phyloP scores from a whole-genome alignment of 2,797 vertebrate species.

The Mastacembelus armatus region DNA sequence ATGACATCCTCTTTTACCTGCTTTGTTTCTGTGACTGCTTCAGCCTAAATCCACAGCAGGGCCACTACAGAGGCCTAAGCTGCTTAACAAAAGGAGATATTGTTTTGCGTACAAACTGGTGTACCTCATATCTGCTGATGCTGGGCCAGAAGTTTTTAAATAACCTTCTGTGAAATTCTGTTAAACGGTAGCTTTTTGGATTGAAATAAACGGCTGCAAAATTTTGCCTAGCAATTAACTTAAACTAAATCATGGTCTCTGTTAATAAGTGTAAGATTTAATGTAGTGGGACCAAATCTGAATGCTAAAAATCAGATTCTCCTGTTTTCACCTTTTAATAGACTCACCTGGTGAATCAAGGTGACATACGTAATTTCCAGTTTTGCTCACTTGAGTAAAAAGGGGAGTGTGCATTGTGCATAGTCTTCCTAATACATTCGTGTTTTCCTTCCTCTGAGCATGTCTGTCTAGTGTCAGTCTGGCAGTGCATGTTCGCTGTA shows the following conservation, averaged over 20 bases:
- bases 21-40: conserved; percentile 39
- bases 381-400: not conserved
- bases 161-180: conserved; percentile 20
- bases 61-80: conserved; percentile 49
- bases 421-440: no score
- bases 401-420: no score
- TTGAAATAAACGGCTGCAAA: not conserved
- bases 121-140: conserved; percentile 28
- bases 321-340: conserved; percentile 5
- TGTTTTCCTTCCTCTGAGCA: not conserved
- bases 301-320: conserved; percentile 11
- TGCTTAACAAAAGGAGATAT: conserved; percentile 51
- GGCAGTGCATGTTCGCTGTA: conserved; percentile 19
- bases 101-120: conserved; percentile 67
- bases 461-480: conserved; percentile 34
- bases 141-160: conserved; percentile 21
- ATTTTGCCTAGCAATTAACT: not conserved
- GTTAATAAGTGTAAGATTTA: conserved; percentile 3
- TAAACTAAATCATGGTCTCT: not conserved
- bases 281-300: conserved; percentile 2
- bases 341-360: not conserved
- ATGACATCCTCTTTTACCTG: conserved; percentile 34
- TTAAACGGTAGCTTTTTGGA: not conserved
- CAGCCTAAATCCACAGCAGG: conserved; percentile 41
- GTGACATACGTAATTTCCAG: not conserved